These are phyloP conservation scores for Ammodytes dubius DNA, from an alignment of 2,113 vertebrate genomes.

Conservation along the genomic window DNA sequence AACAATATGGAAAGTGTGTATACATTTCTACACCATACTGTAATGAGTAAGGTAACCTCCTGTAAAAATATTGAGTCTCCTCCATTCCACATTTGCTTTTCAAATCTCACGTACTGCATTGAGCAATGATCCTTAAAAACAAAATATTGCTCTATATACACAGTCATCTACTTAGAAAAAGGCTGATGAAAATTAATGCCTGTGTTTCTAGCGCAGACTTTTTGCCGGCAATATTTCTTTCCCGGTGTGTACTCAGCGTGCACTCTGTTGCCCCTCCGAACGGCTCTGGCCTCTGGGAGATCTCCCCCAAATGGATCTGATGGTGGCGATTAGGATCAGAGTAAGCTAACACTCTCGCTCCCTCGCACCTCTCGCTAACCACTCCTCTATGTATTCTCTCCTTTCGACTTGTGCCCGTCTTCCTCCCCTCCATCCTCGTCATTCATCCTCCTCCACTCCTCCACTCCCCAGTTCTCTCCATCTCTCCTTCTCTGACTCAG, in stretches of 20 bases:
- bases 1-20: slow-evolving; percentile 63
- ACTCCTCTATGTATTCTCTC: slow-evolving; percentile 18
- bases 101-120: slow-evolving; percentile 63
- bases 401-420: slow-evolving; percentile 41
- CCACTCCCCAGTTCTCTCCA: slow-evolving; percentile 46
- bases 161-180: slow-evolving; percentile 60
- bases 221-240: slow-evolving; percentile 69
- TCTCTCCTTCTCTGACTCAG: slow-evolving; percentile 79
- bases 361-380: slow-evolving; percentile 53
- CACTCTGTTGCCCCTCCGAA: slow-evolving; percentile 69
- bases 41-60: slow-evolving; percentile 75
- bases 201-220: slow-evolving; percentile 73
- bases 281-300: slow-evolving; percentile 66
- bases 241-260: slow-evolving; percentile 64
- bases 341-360: slow-evolving; percentile 71
- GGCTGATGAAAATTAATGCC: slow-evolving; percentile 74
- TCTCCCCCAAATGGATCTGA: slow-evolving; percentile 71
- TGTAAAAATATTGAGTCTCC: slow-evolving; percentile 75
- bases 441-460: slow-evolving; percentile 43
- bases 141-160: slow-evolving; percentile 74
- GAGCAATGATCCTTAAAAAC: slow-evolving; percentile 69
- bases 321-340: slow-evolving; percentile 74
- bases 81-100: slow-evolving; percentile 75
- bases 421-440: slow-evolving; percentile 39
- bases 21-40: slow-evolving; percentile 58